A percentile compares a stretch with the other conserved stretches of the same genome.
These are phyloP conservation scores for Argyrosomus regius DNA, from an alignment of 2,797 vertebrate genomes.

Conservation along the genomic window DNA sequence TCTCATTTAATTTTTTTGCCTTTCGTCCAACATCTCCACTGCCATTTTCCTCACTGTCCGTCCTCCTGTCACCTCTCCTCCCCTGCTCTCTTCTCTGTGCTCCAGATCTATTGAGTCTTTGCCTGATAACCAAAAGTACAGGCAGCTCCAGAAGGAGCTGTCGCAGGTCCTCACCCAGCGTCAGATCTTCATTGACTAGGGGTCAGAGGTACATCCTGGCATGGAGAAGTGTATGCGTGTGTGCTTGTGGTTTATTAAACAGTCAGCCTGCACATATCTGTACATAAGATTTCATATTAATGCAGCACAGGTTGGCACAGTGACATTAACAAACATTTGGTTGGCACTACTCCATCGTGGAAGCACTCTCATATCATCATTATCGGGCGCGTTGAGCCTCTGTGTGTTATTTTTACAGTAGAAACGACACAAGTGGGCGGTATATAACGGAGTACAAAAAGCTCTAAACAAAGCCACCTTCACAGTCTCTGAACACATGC, in stretches of 20 bases:
- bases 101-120: constrained; percentile 99
- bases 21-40: constrained; percentile 11
- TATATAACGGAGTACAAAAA: too few relatives aligned
- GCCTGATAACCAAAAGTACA: constrained; percentile 99
- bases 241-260: background rate
- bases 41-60: constrained; percentile 26
- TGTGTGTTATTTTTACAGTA: too few relatives aligned
- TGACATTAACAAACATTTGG: too few relatives aligned
- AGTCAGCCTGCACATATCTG: too few relatives aligned
- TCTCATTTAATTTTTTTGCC: constrained; percentile 21
- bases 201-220: constrained; percentile 91
- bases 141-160: constrained; percentile 99
- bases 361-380: too few relatives aligned
- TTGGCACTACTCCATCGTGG: too few relatives aligned
- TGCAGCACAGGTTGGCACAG: too few relatives aligned
- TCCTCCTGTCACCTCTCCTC: constrained; percentile 43
- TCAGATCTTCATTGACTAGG: constrained; percentile 99
- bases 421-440: too few relatives aligned
- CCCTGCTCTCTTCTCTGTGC: constrained; percentile 67
- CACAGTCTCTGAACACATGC: too few relatives aligned
- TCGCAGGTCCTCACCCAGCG: constrained; percentile 99
- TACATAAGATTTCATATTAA: too few relatives aligned
- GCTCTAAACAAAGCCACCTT: too few relatives aligned
- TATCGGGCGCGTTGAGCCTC: too few relatives aligned
- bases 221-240: constrained; percentile 70